Evolutionary conservation across 35 echinoderm and acorn worm genomes (phyloP).

Genomic region (Holothuria glaberrima): DNA sequence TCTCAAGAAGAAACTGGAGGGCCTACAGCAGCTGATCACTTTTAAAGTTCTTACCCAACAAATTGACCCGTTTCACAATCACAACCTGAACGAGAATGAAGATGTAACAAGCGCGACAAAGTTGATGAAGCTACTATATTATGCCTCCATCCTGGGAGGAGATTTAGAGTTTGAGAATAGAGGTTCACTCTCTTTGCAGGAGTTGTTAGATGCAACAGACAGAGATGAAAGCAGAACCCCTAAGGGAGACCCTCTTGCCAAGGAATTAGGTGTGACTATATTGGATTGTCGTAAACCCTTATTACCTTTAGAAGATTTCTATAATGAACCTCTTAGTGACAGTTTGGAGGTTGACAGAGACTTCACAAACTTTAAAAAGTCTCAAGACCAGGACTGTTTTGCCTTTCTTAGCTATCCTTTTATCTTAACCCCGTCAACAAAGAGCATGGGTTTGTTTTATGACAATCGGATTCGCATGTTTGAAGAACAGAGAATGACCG

Average conservation of each 20-base stretch:
- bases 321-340: constrained; percentile 96
- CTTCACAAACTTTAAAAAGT: constrained; percentile 92
- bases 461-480: constrained; percentile 96
- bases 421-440: constrained; percentile 83
- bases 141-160: constrained; percentile 90
- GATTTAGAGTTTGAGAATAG: constrained; percentile 34
- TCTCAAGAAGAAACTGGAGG: constrained; percentile 86
- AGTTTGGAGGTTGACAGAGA: constrained; percentile 85
- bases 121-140: constrained; percentile 87
- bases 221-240: constrained; percentile 31
- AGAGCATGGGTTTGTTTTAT: constrained; percentile 93
- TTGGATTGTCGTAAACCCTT: constrained; percentile 76
- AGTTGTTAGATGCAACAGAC: constrained; percentile 13
- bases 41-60: constrained; percentile 85
- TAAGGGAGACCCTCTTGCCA: constrained; percentile 76
- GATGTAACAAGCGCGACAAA: constrained; percentile 86
- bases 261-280: constrained; percentile 62
- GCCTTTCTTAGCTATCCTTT: constrained; percentile 95
- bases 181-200: constrained; percentile 1
- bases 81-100: constrained; percentile 73
- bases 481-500: constrained; percentile 84
- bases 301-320: constrained; percentile 93
- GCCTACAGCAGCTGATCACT: constrained; percentile 91
- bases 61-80: constrained; percentile 8
- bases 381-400: constrained; percentile 66